Base-by-base conservation (phyloP, 2,888 invertebrate genomes). In the Bunonema sp. region DNA sequence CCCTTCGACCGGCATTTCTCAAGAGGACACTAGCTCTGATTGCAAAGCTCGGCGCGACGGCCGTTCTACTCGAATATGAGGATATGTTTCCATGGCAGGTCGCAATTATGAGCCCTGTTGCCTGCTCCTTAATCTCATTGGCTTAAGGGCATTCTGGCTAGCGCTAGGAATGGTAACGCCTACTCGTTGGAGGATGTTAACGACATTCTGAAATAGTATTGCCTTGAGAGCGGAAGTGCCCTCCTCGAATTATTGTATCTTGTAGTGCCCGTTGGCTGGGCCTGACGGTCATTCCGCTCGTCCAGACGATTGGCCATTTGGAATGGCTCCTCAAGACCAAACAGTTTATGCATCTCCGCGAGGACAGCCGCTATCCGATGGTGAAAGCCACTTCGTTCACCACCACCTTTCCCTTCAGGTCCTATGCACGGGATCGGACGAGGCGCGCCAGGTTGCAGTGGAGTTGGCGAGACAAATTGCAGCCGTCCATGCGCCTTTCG, bases 81-180 rank as follows among this genome's bases (percentile, higher is more conserved):
- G 77, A 85, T 58, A 83, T 82, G 81, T 84, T 84, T 70, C 84
- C 84, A 0, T 84, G n/a, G n/a, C n/a, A n/a, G n/a, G n/a, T n/a
- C n/a, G n/a, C n/a, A n/a, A n/a, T n/a, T n/a, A n/a, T n/a, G n/a
- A n/a, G n/a, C n/a, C n/a, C n/a, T n/a, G n/a, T n/a, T n/a, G n/a
- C n/a, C n/a, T n/a, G n/a, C n/a, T n/a, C n/a, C n/a, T n/a, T n/a
- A n/a, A n/a, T n/a, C n/a, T n/a, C n/a, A n/a, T n/a, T n/a, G n/a
- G n/a, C n/a, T 79, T 64, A 69, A 73, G 31, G 80, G 77, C 1
- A 32, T 67, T 7, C 69, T 82, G 4, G 68, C 67, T 15, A 77
- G 77, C 50, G 70, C 82, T 23, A 75, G 78, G 26, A 78, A 80
- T 3, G 70, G 69, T 3, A 79, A 80, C 67, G 76, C 78, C 41